Conservation (phyloP, 2,113 vertebrate genomes). For the Casuarius casuarius region DNA sequence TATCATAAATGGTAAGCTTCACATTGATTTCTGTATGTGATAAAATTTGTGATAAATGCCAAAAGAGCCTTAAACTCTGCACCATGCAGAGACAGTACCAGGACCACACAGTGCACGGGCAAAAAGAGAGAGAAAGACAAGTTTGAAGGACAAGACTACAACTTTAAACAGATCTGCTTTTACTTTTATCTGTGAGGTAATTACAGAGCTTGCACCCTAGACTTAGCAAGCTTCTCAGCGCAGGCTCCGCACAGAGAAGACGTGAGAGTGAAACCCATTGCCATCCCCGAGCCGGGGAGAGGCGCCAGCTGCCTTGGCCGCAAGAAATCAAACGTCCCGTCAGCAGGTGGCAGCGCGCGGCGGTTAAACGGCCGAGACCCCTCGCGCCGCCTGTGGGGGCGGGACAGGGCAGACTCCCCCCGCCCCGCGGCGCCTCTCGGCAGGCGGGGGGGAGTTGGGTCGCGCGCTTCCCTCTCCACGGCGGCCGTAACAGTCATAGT, state of each 20-base stretch:
- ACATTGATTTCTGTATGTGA: neutral
- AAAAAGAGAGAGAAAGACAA: neutral
- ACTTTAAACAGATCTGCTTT: neutral
- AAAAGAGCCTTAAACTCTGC: neutral
- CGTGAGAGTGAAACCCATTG: neutral
- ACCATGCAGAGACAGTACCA: neutral
- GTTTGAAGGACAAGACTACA: neutral
- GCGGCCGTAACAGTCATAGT: too few relatives aligned
- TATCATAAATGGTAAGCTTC: too few relatives aligned
- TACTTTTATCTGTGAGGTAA: accelerated
- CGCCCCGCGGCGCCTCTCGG: too few relatives aligned
- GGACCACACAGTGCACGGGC: neutral
- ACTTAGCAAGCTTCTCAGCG: accelerated
- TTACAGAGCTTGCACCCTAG: neutral
- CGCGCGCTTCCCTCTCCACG: too few relatives aligned
- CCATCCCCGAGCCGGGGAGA: neutral
- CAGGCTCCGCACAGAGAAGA: neutral
- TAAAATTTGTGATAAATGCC: neutral
- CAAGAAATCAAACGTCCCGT: neutral
- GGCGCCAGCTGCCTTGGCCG: neutral
- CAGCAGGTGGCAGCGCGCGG: neutral
- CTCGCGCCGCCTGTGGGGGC: too few relatives aligned
- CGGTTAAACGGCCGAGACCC: too few relatives aligned
- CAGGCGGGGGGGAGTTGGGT: too few relatives aligned
- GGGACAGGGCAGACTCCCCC: too few relatives aligned